Evolutionary conservation across 2,888 invertebrate species (phyloP).

Genomic region (Omphaloscelis lunosa): DNA sequence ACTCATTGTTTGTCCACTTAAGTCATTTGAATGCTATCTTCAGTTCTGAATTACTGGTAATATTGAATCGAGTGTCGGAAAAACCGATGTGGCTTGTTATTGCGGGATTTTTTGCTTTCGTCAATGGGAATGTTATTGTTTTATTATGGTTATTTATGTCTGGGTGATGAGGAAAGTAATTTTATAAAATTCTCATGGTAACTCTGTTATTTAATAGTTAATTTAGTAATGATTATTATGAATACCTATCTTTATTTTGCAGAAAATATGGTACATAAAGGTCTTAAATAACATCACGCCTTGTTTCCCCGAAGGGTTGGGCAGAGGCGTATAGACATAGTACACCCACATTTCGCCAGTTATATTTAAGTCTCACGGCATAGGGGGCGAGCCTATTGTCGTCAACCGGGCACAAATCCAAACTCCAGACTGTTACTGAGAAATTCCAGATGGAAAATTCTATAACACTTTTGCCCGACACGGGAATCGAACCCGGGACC

Average conservation of each 20-base stretch:
- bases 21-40: constrained; percentile 18
- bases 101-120: constrained; percentile 20
- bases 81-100: constrained; percentile 18
- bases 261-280: background rate
- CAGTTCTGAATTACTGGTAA: constrained; percentile 23
- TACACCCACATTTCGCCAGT: too few species aligned
- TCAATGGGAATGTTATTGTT: background rate
- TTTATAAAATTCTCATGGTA: background rate
- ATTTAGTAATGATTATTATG: background rate
- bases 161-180: background rate
- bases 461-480: too few species aligned
- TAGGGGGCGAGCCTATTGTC: too few species aligned
- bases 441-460: too few species aligned
- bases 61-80: constrained; percentile 14
- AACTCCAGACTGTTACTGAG: too few species aligned
- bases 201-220: background rate
- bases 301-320: too few species aligned
- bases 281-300: background rate
- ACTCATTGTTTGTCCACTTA: constrained; percentile 22
- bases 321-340: too few species aligned
- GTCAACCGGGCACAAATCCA: too few species aligned
- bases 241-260: background rate
- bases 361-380: too few species aligned
- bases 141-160: background rate
- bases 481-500: too few species aligned